phyloP scores from a whole-genome alignment of 2,888 invertebrate species.

The Lycaena phlaeas region DNA sequence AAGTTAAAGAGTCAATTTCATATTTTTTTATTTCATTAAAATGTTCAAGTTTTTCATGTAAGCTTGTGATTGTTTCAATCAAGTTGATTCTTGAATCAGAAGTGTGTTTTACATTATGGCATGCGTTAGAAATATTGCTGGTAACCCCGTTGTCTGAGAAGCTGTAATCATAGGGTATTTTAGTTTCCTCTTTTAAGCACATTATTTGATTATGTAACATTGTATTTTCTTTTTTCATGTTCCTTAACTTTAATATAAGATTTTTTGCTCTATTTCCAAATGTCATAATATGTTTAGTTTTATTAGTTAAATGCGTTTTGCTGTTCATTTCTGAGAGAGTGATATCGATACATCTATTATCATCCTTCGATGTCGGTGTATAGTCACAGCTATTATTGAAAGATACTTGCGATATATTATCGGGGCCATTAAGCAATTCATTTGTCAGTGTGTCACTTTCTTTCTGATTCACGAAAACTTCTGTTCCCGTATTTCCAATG shows the following conservation, averaged over 20 bases:
- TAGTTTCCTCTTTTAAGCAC: conserved; percentile 34
- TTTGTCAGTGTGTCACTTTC: conserved; percentile 20
- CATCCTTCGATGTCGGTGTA: background rate
- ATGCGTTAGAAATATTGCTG: conserved; percentile 31
- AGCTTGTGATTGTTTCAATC: conserved; percentile 32
- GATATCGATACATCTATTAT: conserved; percentile 26
- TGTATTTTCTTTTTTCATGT: conserved; percentile 52
- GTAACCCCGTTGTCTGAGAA: too few relatives aligned
- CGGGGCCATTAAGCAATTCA: too few relatives aligned
- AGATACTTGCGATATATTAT: conserved; percentile 18
- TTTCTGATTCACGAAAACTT: conserved; percentile 6
- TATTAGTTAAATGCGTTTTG: too few relatives aligned
- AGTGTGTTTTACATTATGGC: conserved; percentile 36
- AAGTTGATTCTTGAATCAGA: conserved; percentile 37
- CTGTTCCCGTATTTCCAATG: conserved; percentile 31
- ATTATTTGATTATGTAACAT: conserved; percentile 40
- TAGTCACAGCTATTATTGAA: conserved; percentile 26
- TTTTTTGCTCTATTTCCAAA: conserved; percentile 41
- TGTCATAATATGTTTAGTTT: conserved; percentile 24
- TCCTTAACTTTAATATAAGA: conserved; percentile 45
- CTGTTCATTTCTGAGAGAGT: too few relatives aligned
- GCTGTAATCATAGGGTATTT: conserved; percentile 18
- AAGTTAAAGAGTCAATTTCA: conserved; percentile 43
- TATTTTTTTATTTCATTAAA: conserved; percentile 36
- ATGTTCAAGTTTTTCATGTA: conserved; percentile 40